Evolutionary conservation across 2,888 invertebrate species (phyloP).

Genomic region (Keiferia lycopersicella): DNA sequence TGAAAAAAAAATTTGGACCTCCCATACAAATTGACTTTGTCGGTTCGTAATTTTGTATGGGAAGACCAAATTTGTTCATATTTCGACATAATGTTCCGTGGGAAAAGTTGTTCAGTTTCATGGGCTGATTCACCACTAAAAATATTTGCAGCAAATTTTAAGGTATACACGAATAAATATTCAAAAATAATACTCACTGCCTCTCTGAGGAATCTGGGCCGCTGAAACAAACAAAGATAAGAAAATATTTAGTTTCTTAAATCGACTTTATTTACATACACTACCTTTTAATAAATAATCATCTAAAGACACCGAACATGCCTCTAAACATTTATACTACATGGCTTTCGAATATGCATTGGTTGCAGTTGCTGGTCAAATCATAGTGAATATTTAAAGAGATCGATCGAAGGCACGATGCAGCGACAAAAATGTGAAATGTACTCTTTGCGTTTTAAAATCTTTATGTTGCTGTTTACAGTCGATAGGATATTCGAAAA

Average conservation of each 20-base stretch:
- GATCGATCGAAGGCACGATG: background rate
- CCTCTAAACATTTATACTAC: constrained; percentile 64
- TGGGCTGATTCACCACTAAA: no score
- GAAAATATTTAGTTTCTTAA: background rate
- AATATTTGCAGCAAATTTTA: no score
- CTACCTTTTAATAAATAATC: background rate
- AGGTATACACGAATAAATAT: no score
- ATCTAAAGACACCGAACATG: constrained; percentile 74
- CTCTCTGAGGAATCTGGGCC: constrained; percentile 94
- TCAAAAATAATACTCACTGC: constrained; percentile 85
- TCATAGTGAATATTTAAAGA: background rate
- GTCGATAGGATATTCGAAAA: background rate
- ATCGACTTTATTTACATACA: background rate
- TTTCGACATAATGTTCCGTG: no score
- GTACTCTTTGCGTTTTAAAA: no score
- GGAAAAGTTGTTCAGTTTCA: no score
- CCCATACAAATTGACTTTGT: no score
- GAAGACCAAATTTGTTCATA: no score
- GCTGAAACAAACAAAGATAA: constrained; percentile 85
- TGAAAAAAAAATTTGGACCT: no score
- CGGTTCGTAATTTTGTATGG: no score
- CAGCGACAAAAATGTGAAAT: no score
- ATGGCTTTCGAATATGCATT: constrained; percentile 50
- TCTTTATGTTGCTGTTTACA: background rate
- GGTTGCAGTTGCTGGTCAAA: background rate